phyloP scores from a whole-genome alignment of 2,888 invertebrate species.

The Aphelenchoides bicaudatus region DNA sequence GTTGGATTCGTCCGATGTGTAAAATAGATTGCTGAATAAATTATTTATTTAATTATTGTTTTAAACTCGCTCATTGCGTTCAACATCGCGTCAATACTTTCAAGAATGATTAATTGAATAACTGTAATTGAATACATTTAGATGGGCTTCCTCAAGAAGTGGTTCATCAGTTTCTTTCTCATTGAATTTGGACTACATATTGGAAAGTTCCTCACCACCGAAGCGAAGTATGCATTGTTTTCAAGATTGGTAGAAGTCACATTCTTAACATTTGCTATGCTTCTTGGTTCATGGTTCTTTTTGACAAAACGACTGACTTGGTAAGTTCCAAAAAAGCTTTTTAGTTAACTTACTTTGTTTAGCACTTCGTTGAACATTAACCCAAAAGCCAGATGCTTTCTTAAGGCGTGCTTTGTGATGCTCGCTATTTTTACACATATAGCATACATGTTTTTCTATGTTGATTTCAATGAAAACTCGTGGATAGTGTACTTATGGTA shows the following conservation, averaged over 20 bases:
- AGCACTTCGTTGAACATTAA: no score
- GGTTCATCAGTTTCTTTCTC: slow-evolving; percentile 6
- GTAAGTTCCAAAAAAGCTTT: slow-evolving; percentile 11
- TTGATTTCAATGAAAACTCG: slow-evolving; percentile 27
- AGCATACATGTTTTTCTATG: slow-evolving; percentile 32
- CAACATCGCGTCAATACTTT: no score
- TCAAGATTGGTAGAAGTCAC: slow-evolving; percentile 33
- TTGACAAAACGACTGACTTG: slow-evolving; percentile 24
- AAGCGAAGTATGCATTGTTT: not conserved
- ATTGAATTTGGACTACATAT: not conserved
- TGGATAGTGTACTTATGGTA: slow-evolving; percentile 24
- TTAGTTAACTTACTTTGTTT: no score
- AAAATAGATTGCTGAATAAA: no score
- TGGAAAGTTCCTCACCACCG: not conserved
- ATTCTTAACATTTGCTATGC: slow-evolving; percentile 35
- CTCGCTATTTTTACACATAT: slow-evolving; percentile 27
- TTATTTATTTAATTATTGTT: slow-evolving; percentile 17
- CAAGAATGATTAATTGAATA: no score
- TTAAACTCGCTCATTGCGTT: no score
- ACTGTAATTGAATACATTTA: slow-evolving; percentile 5
- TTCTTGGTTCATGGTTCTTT: slow-evolving; percentile 33
- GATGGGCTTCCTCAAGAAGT: slow-evolving; percentile 22
- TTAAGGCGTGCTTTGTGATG: not conserved
- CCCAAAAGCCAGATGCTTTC: no score
- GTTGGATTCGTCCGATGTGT: slow-evolving; percentile 40